Evolutionary conservation across 2,888 invertebrate genomes (phyloP), one percentile per base, ranked within the genome.

Genomic region (Euspilapteryx auroguttella): DNA sequence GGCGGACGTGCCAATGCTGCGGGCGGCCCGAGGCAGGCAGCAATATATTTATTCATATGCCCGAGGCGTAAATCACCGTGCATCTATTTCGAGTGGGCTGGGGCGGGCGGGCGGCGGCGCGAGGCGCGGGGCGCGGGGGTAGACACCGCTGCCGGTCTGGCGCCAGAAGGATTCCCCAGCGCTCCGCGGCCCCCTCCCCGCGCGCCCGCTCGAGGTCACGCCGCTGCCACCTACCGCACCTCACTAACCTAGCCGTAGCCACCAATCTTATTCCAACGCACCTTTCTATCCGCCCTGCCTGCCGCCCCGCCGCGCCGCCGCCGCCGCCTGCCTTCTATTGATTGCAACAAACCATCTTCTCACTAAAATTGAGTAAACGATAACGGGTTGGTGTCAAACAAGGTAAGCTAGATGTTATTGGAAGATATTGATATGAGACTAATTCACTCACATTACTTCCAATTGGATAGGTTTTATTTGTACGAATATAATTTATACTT

Each of bases 101-200:
- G 52, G 41, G 39, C 33, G 55, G 50, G 57, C 48, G 55, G 45
- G 47, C 47, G 52, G 48, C 46, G 52, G 47, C 48, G 47, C 43
- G 45, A 39, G 52, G 38, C 47, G 42, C 42, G 55, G 36, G 57
- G 62, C 58, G 61, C 48, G 61, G 58, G 58, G 61, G 61, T 55
- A 66, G 71, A 69, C 69, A 53, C 55, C 57, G 61, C 49, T 68
- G 73, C 55, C 76, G 66, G 73, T 73, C 77, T 76, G 75, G 77
- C 77, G 77, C 76, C 77, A 75, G 65, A 69, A 73, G 76, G 76
- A 76, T 76, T 77, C 77, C 77, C 77, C 77, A 68, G 69, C 71
- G 63, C 66, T 61, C 56, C 62, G 49, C 65, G 32, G 45, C 49
- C 45, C 47, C 45, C 49, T 38, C 45, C 41, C 49, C 42, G 45